Evolutionary conservation across 2,113 vertebrate species (phyloP), one percentile per base, ranked within the genome.

Genomic region (Progne subis): DNA sequence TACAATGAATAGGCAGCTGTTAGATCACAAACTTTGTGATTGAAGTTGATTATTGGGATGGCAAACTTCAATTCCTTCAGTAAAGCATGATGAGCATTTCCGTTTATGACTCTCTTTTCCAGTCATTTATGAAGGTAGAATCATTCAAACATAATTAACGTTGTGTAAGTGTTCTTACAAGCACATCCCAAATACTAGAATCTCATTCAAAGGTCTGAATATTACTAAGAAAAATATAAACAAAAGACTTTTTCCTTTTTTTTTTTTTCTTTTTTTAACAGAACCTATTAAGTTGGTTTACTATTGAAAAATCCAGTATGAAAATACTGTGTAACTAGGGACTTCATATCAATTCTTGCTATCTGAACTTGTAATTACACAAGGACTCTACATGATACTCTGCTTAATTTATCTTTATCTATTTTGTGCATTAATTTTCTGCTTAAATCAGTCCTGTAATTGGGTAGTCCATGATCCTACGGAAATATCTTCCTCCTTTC

Each of bases 71-170:
- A 32, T 55, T 47, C 31, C 9, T 86, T 59, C 5, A 11, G 37
- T 53, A 20, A 18, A 65, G 5, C 5, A 3, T 14, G 16, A 8
- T 8, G 37, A 74, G 3, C 2, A 14, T 50, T 81, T 64, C 29
- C 31, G 6, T 8, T 77, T 61, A 2, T 15, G 29, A 20, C 11
- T 88, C 26, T 6, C 3, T 44, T 46, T 85, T 25, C 57, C 53
- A 89, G 16, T 14, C 67, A 23, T 31, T 69, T 90, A 4, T 63
- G 26, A 39, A 43, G 18, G 25, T 29, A 15, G 29, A 68, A 18
- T 79, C 1, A 8, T 44, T 64, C 8, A n/a, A 43, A 21, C 2
- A 1, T 8, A 34, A 11, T 21, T 39, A 31, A 19, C 0, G 0
- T 37, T 78, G 14, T 28, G 4, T 10, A 32, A 56, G 25, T 18